Evolutionary conservation across 2,113 vertebrate species (phyloP).

Genomic region (Caranx melampygus): DNA sequence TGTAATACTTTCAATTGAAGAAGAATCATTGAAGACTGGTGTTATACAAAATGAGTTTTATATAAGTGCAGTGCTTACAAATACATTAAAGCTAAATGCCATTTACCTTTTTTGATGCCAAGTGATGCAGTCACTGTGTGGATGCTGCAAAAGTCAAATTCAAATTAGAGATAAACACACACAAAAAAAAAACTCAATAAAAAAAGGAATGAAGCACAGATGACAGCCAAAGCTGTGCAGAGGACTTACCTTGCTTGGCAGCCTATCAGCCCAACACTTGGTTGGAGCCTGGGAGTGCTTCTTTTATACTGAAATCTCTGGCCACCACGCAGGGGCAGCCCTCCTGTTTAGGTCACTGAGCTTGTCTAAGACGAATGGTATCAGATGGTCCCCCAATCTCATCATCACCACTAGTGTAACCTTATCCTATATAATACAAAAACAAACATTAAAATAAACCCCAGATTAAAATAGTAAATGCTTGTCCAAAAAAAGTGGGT

Average conservation of each 20-base stretch:
- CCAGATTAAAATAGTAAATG: slow-evolving; percentile 20
- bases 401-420: slow-evolving; percentile 67
- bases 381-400: slow-evolving; percentile 58
- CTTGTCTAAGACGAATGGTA: slow-evolving; percentile 58
- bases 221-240: background rate
- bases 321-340: slow-evolving; percentile 49
- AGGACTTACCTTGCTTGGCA: slow-evolving; percentile 73
- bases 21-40: background rate
- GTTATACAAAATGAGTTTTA: background rate
- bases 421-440: slow-evolving; percentile 46
- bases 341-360: slow-evolving; percentile 78
- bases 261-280: slow-evolving; percentile 63
- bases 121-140: slow-evolving; percentile 28
- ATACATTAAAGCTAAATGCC: background rate
- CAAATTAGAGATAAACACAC: slow-evolving; percentile 7
- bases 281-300: slow-evolving; percentile 31
- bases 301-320: slow-evolving; percentile 78
- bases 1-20: background rate
- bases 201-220: background rate
- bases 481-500: background rate
- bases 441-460: slow-evolving; percentile 41
- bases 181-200: background rate
- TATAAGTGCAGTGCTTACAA: background rate
- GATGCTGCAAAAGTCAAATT: slow-evolving; percentile 38
- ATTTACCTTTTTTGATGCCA: slow-evolving; percentile 57